Base-by-base conservation (phyloP, 2,113 vertebrate species). In the Rostratula benghalensis region DNA sequence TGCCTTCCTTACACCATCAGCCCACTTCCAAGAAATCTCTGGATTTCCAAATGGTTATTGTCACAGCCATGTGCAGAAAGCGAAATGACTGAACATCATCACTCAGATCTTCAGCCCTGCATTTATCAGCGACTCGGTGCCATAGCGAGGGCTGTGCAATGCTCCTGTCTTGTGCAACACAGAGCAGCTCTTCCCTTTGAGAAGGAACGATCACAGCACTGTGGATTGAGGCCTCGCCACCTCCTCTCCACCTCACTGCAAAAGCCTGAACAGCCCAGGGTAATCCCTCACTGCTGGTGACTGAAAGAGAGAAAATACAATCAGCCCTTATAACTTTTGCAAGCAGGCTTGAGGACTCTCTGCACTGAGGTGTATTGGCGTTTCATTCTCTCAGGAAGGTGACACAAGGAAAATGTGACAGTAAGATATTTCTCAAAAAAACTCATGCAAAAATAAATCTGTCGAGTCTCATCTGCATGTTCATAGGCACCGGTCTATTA, bases 81-180 rank as follows among this genome's bases (percentile, higher is more conserved):
- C 74, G 21, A 65, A 69, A 10, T 3, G 85, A 23, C 28, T 6
- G 67, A 69, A 24, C 63, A n/a, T 22, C 61, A 10, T 3, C 1
- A 0, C 57, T 25, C 5, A 1, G 61, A 33, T 75, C 84, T 76
- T 46, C 6, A 0, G 46, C 7, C 33, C 83, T 27, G 63, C 5
- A 1, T 22, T 70, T 41, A 39, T 57, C 75, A 4, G 4, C 2
- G 1, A 2, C 33, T 46, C 4, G 1, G 30, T 35, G 54, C 45
- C 10, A 1, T 6, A 1, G 65, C 0, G 0, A 65, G 48, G 20
- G 65, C 69, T 0, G 11, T 7, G 75, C 2, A 11, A 39, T 65
- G 45, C 88, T 48, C 75, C 61, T 8, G 3, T 69, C 63, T 50
- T 48, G 53, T 31, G 65, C 70, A 13, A 19, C 56, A 10, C 0